These are phyloP conservation scores for Parnassius glacialis DNA, from an alignment of 2,888 invertebrate genomes.

Conservation along the genomic window DNA sequence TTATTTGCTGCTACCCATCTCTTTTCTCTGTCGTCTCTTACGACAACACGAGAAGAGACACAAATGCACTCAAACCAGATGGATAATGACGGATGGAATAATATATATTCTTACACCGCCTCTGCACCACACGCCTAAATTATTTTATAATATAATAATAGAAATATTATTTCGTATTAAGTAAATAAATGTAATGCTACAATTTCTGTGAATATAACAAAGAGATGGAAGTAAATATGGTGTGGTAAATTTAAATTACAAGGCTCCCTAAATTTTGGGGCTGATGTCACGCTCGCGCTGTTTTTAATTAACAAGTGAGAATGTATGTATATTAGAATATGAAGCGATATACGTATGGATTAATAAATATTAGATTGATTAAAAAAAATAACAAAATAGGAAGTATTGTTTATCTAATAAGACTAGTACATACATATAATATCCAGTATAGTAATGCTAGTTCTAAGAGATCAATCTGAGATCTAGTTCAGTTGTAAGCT, in stretches of 20 bases:
- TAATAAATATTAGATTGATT: slow-evolving; percentile 10
- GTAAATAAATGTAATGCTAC: background rate
- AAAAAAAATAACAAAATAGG: slow-evolving; percentile 10
- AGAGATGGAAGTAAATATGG: slow-evolving; percentile 16
- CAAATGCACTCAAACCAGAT: no score
- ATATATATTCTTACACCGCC: no score
- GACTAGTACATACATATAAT: background rate
- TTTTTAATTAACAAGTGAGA: slow-evolving; percentile 26
- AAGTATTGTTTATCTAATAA: slow-evolving; percentile 2
- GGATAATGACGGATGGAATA: no score
- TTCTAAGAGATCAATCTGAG: background rate
- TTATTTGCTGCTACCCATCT: no score
- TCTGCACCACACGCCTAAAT: no score
- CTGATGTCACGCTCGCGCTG: slow-evolving; percentile 24
- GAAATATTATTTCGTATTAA: no score
- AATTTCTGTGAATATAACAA: slow-evolving; percentile 15
- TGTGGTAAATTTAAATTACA: slow-evolving; percentile 26
- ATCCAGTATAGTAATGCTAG: slow-evolving; percentile 5
- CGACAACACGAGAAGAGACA: no score
- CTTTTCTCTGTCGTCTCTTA: no score
- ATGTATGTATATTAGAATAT: slow-evolving; percentile 19
- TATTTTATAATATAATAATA: no score
- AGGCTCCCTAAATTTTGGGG: slow-evolving; percentile 18
- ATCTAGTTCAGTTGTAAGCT: slow-evolving; percentile 2
- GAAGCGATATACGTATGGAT: slow-evolving; percentile 13